A percentile compares a stretch with the other conserved stretches of the same genome.
Evolutionary conservation across 2,113 vertebrate genomes (phyloP).

Genomic region (Hippocampus zosterae): DNA sequence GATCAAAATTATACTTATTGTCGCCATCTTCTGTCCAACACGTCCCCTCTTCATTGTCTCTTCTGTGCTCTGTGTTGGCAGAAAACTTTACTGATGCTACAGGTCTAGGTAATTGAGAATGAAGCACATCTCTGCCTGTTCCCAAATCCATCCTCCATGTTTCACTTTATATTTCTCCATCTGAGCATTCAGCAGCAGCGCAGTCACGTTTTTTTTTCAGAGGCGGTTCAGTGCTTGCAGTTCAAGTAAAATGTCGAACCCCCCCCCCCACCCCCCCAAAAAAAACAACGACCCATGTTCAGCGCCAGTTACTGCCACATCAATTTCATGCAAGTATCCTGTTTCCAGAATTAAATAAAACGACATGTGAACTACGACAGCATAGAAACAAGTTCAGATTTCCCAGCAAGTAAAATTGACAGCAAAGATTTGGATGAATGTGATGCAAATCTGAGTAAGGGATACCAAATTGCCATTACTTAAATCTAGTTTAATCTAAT

Average conservation of each 20-base stretch:
- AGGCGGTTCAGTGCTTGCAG: neutral
- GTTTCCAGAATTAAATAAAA: neutral
- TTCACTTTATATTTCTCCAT: slow-evolving; percentile 2
- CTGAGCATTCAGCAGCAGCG: slow-evolving; percentile 32
- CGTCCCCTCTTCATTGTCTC: slow-evolving; percentile 44
- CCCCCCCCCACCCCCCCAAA: no score
- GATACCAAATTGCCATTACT: neutral
- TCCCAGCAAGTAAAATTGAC: neutral
- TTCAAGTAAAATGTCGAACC: neutral
- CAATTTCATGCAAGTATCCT: neutral
- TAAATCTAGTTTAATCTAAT: neutral
- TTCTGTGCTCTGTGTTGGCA: slow-evolving; percentile 66
- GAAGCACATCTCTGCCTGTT: slow-evolving; percentile 39
- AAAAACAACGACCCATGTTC: no score
- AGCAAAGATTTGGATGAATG: neutral
- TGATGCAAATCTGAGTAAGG: neutral
- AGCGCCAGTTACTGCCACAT: neutral
- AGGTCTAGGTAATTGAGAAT: slow-evolving; percentile 76
- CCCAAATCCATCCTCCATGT: slow-evolving; percentile 3
- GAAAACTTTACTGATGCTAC: slow-evolving; percentile 83
- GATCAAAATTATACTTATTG: neutral
- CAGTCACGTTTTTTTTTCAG: slow-evolving; percentile 32
- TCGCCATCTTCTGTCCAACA: slow-evolving; percentile 7
- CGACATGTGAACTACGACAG: neutral
- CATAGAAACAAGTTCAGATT: neutral